Evolutionary conservation across 2,113 vertebrate genomes (phyloP), one percentile per base, ranked within the genome.

Genomic region (Barbus barbus): DNA sequence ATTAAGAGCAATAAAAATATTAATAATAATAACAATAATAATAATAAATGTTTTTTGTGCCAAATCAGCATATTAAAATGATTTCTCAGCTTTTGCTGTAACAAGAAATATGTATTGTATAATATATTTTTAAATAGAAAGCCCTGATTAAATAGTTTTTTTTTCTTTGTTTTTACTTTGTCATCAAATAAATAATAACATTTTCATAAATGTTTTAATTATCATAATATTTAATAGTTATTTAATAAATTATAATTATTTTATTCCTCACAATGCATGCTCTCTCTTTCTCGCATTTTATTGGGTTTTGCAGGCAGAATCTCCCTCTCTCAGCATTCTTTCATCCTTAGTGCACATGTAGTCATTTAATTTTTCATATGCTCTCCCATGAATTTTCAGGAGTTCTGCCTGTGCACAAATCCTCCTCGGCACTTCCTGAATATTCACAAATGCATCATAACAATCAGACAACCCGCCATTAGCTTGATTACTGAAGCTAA

Each of bases 141-240:
- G 60, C 26, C 3, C 5, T 31, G 5, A 16, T 28, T 63, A 28
- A 7, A 63, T 36, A 36, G 33, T 33, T 63, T 13, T 26, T 61
- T 36, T n/a, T 61, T 61, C 13, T 28, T 12, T 63, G 13, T 31
- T 63, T 63, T 63, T 31, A 16, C 26, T 63, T 16, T 16, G 28
- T 63, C 2, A 31, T 65, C 61, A 31, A 63, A 63, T 83, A 75
- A 79, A 61, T 48, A 72, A 24, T 84, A n/a, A 24, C 1, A 16
- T 16, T 24, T 31, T 31, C 7, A 65, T 28, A 65, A 31, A 16
- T 69, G 5, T 38, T 60, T 9, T 41, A 78, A 41, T 78, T 41
- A 71, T 86, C 88, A 92, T 92, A 90, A 89, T 89, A 82, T 91
- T 87, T 89, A 90, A 85, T 78, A 53, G 73, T 53, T 53, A 53